A percentile compares a stretch with the other conserved stretches of the same genome.
Evolutionary conservation across 2,113 vertebrate species (phyloP).

Genomic region (Labeo rohita): DNA sequence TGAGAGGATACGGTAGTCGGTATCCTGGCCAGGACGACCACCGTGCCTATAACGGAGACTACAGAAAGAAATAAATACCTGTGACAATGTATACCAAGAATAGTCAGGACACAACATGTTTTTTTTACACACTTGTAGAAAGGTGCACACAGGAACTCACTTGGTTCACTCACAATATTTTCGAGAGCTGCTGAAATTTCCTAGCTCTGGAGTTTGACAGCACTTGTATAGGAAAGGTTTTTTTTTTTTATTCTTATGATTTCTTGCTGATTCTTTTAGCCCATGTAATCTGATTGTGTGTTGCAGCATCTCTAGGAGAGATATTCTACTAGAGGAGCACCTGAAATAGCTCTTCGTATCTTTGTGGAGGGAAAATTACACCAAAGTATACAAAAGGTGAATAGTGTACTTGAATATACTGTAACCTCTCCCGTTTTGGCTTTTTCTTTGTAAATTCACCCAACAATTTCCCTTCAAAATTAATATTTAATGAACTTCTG

Average conservation of each 20-base stretch:
- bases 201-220: conserved; percentile 20
- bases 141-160: not conserved
- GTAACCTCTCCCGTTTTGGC: not conserved
- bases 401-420: conserved; percentile 32
- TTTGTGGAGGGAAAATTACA: not conserved
- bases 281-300: conserved; percentile 2
- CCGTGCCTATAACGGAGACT: conserved; percentile 73
- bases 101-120: conserved; percentile 5
- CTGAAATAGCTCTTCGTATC: not conserved
- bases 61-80: conserved; percentile 71
- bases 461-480: conserved; percentile 36
- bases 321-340: not conserved
- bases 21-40: conserved; percentile 71
- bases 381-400: conserved; percentile 16
- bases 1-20: conserved; percentile 71
- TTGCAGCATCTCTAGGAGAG: conserved; percentile 1
- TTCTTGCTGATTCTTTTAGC: not conserved
- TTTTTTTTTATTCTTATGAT: not conserved
- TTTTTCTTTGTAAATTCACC: conserved; percentile 36
- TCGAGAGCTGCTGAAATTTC: conserved; percentile 18
- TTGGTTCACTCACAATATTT: conserved; percentile 18
- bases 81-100: not conserved
- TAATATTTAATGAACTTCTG: conserved; percentile 60
- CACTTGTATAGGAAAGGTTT: conserved; percentile 32
- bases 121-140: conserved; percentile 28